Percentiles rank a stretch among this genome's conserved stretches.
phyloP scores from a whole-genome alignment of 1,140 invertebrate genomes.

The Arion vulgaris region DNA sequence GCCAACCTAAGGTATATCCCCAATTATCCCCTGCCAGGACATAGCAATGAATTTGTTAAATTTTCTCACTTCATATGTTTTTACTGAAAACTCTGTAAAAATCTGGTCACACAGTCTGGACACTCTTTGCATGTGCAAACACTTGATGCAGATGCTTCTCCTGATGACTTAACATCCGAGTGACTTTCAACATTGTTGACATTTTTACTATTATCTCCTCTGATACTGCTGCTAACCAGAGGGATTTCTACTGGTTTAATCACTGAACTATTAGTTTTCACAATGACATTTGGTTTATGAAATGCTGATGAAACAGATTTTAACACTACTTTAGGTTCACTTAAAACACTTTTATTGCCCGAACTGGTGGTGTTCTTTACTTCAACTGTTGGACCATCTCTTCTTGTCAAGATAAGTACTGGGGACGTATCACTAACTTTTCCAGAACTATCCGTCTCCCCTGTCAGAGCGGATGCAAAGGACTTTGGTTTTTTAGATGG shows the following conservation, averaged over 20 bases:
- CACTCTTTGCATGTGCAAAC: constrained; percentile 38
- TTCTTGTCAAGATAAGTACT: constrained; percentile 3
- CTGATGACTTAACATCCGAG: neutral
- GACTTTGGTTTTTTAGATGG: constrained; percentile 11
- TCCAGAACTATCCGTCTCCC: neutral
- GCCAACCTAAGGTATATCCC: no score
- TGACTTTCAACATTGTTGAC: neutral
- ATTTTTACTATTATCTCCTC: neutral
- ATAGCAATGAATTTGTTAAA: no score
- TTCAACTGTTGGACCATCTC: neutral
- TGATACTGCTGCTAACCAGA: neutral
- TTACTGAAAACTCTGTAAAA: constrained; percentile 34
- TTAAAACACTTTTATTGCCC: neutral
- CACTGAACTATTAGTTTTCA: neutral
- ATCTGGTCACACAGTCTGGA: constrained; percentile 39
- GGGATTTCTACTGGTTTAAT: neutral
- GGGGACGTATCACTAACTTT: neutral
- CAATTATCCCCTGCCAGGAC: no score
- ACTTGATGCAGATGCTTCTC: neutral
- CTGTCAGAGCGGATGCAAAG: constrained; percentile 29
- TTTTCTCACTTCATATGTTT: no score
- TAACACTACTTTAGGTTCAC: neutral
- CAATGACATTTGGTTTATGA: neutral
- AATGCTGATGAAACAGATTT: neutral
- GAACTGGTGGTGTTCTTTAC: constrained; percentile 8